Base-by-base conservation (phyloP, 2,113 vertebrate species). In the Gorsachius goisagi region DNA sequence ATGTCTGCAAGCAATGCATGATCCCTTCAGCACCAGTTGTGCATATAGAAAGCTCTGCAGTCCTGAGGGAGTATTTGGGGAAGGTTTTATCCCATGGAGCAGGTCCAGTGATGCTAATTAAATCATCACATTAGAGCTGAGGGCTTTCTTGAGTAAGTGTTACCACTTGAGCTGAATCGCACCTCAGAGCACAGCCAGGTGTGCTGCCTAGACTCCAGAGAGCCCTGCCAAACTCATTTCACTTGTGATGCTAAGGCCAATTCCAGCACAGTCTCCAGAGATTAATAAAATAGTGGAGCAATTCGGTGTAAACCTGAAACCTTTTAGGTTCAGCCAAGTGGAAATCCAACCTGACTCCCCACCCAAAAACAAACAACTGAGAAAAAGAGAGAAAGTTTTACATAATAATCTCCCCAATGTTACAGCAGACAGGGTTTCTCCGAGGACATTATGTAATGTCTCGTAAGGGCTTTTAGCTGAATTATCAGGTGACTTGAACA, bases 401-500 rank as follows among this genome's bases (percentile, higher is more conserved):
- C 87, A 88, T 89, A 88, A 91, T 78, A 95, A 95, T 85, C 84
- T 93, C 62, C 63, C 74, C 81, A 76, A 91, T 44, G 93, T 93
- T 93, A 83, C 28, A 95, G 93, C 85, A 96, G 96, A 95, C 95
- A 89, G 79, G 53, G 83, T 75, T 95, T 93, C 95, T 95, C 92
- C 0, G 0, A 91, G 91, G 89, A 94, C 92, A 88, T 97, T 95
- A 97, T 88, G 81, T 97, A 95, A 97, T 91, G 94, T 97, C 96
- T 97, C 59, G 2, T 49, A 90, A 84, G 91, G 33, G 90, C 49
- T 87, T 96, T 89, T 41, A 91, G 95, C 84, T 89, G 84, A 92
- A 95, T 96, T 96, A 96, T 82, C 95, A 95, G 90, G 88, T 96
- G 96, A 93, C 85, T 90, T 87, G 56, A 58, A 87, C 76, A 88